Base-by-base conservation (phyloP, 2,113 vertebrate genomes). In the Labeo rohita region DNA sequence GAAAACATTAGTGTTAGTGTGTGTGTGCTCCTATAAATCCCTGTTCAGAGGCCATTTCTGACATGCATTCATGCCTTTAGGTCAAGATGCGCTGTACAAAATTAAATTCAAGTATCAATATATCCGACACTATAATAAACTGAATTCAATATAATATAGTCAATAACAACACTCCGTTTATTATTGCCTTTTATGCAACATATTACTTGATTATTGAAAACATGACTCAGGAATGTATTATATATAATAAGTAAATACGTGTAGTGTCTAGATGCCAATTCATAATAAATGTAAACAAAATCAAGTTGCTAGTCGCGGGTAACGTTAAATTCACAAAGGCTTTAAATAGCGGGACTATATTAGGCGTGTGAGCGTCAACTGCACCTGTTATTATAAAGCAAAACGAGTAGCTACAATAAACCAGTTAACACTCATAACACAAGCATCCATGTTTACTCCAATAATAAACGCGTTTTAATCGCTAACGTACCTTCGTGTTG, bases 321-420 rank as follows among this genome's bases (percentile, higher is more conserved):
- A 63, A 39, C 39, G 39, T 39, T 39, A 39, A 61, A 9, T 47
- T 47, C 56, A 15, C 34, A 49, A 49, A 18, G 1, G 6, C 47
- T 39, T 83, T 34, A 56, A 72, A 83, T 83, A 83, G 16, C 66
- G 34, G 34, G 11, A n/a, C 49, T 43, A 23, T 50, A 68, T 50
- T 66, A 39, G 34, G 10, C 65, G 49, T 54, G 10, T 54, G 65
- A 50, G 65, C 65, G 23, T 50, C 13, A 83, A 50, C 47, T 10
- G 49, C 81, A 72, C 65, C 66, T 83, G 66, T 72, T 72, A 83
- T 83, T 72, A 39, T 70, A 23, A 34, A 23, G 5, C 45, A 39
- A 56, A 73, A 59, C 23, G 13, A 11, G 8, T 3, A 21, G 23
- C 45, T 39, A 23, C 28, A 43, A n/a, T 80, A 61, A 80, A 43